Evolutionary conservation across 2,113 vertebrate species (phyloP).

Genomic region (Anarrhichthys ocellatus): DNA sequence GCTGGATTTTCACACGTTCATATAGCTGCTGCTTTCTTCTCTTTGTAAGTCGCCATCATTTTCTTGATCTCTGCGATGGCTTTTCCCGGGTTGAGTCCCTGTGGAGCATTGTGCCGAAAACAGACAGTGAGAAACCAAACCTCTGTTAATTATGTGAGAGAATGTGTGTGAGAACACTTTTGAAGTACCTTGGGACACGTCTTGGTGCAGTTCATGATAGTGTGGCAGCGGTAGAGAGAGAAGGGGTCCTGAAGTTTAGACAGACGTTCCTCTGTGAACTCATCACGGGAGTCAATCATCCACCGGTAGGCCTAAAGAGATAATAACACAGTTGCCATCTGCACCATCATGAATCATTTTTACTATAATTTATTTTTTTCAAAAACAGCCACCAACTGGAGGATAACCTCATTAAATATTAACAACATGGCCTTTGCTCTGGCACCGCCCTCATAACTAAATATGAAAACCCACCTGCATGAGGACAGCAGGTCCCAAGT

Average conservation of each 20-base stretch:
- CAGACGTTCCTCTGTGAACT: slow-evolving; percentile 92
- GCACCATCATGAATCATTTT: background rate
- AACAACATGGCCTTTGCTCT: slow-evolving; percentile 14
- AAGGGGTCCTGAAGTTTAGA: slow-evolving; percentile 94
- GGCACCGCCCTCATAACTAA: background rate
- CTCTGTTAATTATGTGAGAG: background rate
- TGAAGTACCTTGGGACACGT: slow-evolving; percentile 91
- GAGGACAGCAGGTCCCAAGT: slow-evolving; percentile 91
- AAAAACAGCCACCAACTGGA: background rate
- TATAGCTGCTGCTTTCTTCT: slow-evolving; percentile 74
- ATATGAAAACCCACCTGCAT: slow-evolving; percentile 88
- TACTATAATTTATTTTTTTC: too few species aligned
- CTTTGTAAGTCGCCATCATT: slow-evolving; percentile 93
- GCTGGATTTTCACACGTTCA: slow-evolving; percentile 58
- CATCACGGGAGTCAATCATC: slow-evolving; percentile 96
- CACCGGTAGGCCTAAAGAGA: slow-evolving; percentile 90
- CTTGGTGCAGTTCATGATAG: slow-evolving; percentile 96
- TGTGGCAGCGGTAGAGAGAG: slow-evolving; percentile 96
- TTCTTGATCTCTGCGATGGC: slow-evolving; percentile 97
- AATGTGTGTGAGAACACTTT: too few species aligned
- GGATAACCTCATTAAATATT: slow-evolving; percentile 5
- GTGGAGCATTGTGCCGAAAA: slow-evolving; percentile 11
- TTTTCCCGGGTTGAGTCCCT: slow-evolving; percentile 96
- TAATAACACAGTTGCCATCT: background rate
- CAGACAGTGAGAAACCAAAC: slow-evolving; percentile 39